Percentiles rank a stretch among this genome's conserved stretches.
Evolutionary conservation across 2,888 invertebrate species (phyloP).

Genomic region (Metellina segmentata): DNA sequence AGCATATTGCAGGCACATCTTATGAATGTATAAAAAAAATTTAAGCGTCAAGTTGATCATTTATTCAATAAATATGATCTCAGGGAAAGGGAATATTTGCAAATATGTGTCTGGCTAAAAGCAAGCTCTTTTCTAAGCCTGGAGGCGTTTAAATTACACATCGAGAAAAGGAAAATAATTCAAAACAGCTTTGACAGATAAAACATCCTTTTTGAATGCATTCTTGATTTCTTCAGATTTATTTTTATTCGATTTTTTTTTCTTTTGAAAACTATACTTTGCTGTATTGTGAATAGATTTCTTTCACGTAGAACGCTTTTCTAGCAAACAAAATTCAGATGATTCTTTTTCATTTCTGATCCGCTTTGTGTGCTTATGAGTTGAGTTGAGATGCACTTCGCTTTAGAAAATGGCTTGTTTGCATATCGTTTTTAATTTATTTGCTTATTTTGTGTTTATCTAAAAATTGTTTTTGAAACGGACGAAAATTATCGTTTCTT

Average conservation of each 20-base stretch:
- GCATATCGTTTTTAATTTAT: too few relatives aligned
- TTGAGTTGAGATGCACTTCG: background rate
- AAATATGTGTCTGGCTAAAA: background rate
- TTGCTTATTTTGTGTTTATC: too few relatives aligned
- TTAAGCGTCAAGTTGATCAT: background rate
- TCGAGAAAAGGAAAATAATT: background rate
- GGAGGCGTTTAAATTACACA: too few relatives aligned
- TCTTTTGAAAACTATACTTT: background rate
- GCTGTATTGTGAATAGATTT: too few relatives aligned
- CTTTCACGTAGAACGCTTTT: constrained; percentile 15
- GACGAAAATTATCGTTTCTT: too few relatives aligned
- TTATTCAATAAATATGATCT: background rate
- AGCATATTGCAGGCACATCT: too few relatives aligned
- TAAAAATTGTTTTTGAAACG: too few relatives aligned
- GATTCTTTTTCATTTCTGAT: constrained; percentile 13
- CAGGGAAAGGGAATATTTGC: background rate
- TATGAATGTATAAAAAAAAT: too few relatives aligned
- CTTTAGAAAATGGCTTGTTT: background rate
- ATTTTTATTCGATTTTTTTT: background rate
- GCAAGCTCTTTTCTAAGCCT: background rate
- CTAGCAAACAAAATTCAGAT: background rate
- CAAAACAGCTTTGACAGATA: background rate
- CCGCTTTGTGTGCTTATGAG: background rate
- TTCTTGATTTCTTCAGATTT: background rate
- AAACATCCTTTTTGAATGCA: background rate